Evolutionary conservation across 2,113 vertebrate species (phyloP).

Genomic region (Siphamia tubifer): DNA sequence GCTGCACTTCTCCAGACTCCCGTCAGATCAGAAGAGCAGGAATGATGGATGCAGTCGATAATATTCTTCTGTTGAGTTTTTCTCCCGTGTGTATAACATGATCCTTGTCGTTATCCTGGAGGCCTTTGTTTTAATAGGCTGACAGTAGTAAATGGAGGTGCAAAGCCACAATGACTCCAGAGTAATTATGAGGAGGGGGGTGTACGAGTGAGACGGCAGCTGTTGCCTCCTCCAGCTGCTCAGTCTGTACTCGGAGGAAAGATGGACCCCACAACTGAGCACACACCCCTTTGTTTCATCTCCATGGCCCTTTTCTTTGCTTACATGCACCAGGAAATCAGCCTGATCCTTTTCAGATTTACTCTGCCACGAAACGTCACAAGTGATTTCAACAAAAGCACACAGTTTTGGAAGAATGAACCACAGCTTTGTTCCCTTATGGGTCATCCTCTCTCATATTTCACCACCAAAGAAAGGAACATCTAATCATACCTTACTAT

Average conservation of each 20-base stretch:
- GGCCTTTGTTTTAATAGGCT: constrained; percentile 59
- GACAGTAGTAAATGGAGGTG: constrained; percentile 59
- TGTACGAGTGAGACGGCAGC: constrained; percentile 35
- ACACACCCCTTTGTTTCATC: constrained; percentile 1
- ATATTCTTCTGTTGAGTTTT: constrained; percentile 5
- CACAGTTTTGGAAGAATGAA: too few species aligned
- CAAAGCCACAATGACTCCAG: constrained; percentile 66
- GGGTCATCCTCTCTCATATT: too few species aligned
- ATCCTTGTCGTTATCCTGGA: constrained; percentile 46
- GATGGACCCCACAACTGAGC: constrained; percentile 26
- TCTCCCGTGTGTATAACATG: constrained; percentile 39
- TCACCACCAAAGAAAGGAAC: too few species aligned
- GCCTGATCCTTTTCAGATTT: not conserved
- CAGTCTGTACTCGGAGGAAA: constrained; percentile 7
- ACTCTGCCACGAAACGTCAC: too few species aligned
- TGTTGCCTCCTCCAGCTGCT: constrained; percentile 57
- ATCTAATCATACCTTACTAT: too few species aligned
- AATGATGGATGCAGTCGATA: constrained; percentile 19
- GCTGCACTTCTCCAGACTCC: not conserved
- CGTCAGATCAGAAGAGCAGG: not conserved
- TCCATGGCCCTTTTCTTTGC: not conserved
- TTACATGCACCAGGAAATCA: not conserved
- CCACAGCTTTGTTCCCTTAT: too few species aligned
- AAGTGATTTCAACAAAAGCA: not conserved
- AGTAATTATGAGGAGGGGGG: constrained; percentile 40